Conservation (phyloP, 2,113 vertebrate species). For the Pomatorhinus ruficollis region DNA sequence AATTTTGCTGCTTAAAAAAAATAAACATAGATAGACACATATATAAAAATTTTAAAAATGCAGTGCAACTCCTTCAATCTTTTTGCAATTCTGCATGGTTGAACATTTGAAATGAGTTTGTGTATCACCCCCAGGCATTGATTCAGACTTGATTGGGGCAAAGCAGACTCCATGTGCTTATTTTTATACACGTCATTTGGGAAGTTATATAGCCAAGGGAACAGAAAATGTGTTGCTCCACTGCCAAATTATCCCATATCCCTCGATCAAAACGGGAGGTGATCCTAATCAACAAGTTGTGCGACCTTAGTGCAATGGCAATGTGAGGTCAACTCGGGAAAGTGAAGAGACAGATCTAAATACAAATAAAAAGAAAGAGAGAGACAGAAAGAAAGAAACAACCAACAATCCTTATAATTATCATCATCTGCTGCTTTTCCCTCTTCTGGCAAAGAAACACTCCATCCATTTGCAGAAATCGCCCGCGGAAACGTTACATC, state of each 20-base stretch:
- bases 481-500: constrained; percentile 97
- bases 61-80: constrained; percentile 87
- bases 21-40: background rate
- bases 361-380: constrained; percentile 58
- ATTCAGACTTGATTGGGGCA: constrained; percentile 95
- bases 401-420: constrained; percentile 98
- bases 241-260: constrained; percentile 79
- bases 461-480: constrained; percentile 99
- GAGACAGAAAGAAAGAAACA: constrained; percentile 77
- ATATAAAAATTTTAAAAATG: constrained; percentile 17
- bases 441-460: constrained; percentile 98
- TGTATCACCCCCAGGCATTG: constrained; percentile 87
- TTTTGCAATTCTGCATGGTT: constrained; percentile 93
- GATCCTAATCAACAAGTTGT: constrained; percentile 91
- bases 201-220: constrained; percentile 84
- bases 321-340: constrained; percentile 75
- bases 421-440: constrained; percentile 96
- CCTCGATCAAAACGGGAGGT: constrained; percentile 77
- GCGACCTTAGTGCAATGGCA: constrained; percentile 74
- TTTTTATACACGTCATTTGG: constrained; percentile 91
- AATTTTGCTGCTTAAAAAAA: constrained; percentile 46
- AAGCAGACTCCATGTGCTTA: constrained; percentile 93
- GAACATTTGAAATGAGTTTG: constrained; percentile 98
- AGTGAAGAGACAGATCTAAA: constrained; percentile 74
- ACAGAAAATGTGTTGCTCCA: constrained; percentile 75